Evolutionary conservation across 2,888 invertebrate species (phyloP).

Genomic region (Andrena trimmerana): DNA sequence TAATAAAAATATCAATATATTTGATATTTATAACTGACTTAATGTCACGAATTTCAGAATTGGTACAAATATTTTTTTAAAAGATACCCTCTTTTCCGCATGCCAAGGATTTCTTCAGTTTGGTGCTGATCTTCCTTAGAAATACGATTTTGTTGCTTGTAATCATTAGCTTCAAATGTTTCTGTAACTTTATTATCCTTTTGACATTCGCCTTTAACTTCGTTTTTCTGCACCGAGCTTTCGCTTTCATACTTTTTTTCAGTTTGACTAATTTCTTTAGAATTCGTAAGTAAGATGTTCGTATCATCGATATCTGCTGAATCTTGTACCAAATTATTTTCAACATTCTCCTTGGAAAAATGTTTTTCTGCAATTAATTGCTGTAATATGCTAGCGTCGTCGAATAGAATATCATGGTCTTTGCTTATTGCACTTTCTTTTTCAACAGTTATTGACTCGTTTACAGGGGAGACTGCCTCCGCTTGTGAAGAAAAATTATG

Average conservation of each 20-base stretch:
- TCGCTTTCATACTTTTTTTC: background rate
- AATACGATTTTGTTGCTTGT: background rate
- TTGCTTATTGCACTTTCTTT: conserved; percentile 21
- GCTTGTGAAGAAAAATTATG: conserved; percentile 3
- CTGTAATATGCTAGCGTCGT: background rate
- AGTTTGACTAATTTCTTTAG: background rate
- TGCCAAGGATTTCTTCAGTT: conserved; percentile 24
- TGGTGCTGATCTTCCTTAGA: conserved; percentile 10
- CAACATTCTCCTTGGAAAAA: background rate
- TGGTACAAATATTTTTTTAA: conserved; percentile 17
- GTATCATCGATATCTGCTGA: background rate
- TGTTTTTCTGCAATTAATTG: background rate
- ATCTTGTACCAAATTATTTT: background rate
- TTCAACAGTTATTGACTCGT: conserved; percentile 13
- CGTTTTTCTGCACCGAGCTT: background rate
- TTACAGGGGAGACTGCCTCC: conserved; percentile 1
- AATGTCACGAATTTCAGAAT: conserved; percentile 1
- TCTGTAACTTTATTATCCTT: conserved; percentile 5
- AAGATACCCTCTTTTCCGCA: conserved; percentile 44
- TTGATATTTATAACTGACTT: background rate
- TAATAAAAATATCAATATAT: conserved; percentile 41
- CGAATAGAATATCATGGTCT: background rate
- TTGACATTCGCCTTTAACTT: background rate
- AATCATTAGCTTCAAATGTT: background rate
- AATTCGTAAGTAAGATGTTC: background rate